Conservation (phyloP, 2,113 vertebrate species). For the Motacilla alba region DNA sequence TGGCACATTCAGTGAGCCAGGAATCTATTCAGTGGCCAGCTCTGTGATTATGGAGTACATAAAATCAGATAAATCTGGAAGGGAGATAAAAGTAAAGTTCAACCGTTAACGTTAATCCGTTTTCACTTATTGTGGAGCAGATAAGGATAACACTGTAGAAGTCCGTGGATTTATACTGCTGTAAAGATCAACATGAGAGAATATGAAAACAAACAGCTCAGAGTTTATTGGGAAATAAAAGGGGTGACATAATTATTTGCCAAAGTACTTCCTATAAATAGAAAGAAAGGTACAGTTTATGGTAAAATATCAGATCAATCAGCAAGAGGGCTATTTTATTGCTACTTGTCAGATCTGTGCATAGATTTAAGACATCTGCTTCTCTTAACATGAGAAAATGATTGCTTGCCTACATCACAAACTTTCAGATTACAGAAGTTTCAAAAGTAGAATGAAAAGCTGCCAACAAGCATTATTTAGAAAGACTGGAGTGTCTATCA, state of each 20-base stretch:
- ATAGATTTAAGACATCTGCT: background rate
- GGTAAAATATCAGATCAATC: background rate
- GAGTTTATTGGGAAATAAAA: constrained; percentile 22
- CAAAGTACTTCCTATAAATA: background rate
- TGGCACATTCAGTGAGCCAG: background rate
- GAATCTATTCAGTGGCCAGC: background rate
- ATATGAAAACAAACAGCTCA: background rate
- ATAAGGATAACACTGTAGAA: background rate
- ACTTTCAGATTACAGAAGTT: background rate
- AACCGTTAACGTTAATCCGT: background rate
- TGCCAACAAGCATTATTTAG: background rate
- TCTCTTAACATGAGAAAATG: background rate
- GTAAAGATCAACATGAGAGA: background rate
- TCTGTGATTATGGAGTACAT: background rate
- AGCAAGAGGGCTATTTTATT: background rate
- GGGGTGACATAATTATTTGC: background rate
- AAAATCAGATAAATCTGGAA: constrained; percentile 5
- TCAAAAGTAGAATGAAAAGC: background rate
- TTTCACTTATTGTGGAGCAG: background rate
- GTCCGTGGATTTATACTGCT: background rate
- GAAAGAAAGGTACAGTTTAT: background rate
- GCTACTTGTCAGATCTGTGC: background rate
- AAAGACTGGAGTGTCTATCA: background rate
- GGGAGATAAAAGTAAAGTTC: background rate
- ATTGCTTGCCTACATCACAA: background rate